These are phyloP conservation scores for Latheticus oryzae DNA, from an alignment of 2,888 invertebrate species.

Conservation along the genomic window DNA sequence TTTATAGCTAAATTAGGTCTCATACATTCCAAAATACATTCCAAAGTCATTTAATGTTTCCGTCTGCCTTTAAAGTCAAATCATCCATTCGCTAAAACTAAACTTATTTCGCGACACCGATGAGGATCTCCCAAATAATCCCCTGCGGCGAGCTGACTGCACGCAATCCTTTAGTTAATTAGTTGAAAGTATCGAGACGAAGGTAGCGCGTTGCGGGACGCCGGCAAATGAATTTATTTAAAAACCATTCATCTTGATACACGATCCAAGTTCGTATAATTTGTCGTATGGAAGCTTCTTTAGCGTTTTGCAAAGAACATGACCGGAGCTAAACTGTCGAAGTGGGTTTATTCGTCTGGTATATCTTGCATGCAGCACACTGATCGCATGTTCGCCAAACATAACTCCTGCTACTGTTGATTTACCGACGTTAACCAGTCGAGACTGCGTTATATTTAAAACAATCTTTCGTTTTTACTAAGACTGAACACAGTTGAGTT, in stretches of 20 bases:
- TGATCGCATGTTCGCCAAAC: slow-evolving; percentile 50
- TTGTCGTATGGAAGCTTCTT: slow-evolving; percentile 44
- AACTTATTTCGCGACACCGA: too few species aligned
- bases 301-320: slow-evolving; percentile 40
- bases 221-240: slow-evolving; percentile 37
- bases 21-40: too few species aligned
- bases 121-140: slow-evolving; percentile 16
- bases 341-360: slow-evolving; percentile 52
- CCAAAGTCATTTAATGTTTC: too few species aligned
- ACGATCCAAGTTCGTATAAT: slow-evolving; percentile 39
- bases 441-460: slow-evolving; percentile 60
- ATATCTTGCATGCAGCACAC: slow-evolving; percentile 49
- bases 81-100: too few species aligned
- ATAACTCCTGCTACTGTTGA: slow-evolving; percentile 53
- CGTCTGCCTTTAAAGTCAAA: too few species aligned
- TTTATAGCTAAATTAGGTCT: too few species aligned
- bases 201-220: slow-evolving; percentile 26
- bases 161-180: slow-evolving; percentile 27
- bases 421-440: slow-evolving; percentile 55
- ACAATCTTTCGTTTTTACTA: slow-evolving; percentile 56
- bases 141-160: slow-evolving; percentile 6
- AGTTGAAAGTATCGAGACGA: slow-evolving; percentile 13
- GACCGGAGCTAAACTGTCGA: slow-evolving; percentile 50
- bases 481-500: slow-evolving; percentile 39
- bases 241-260: slow-evolving; percentile 32